Base-by-base conservation (phyloP, 2,113 vertebrate genomes). In the Clarias macrocephalus region DNA sequence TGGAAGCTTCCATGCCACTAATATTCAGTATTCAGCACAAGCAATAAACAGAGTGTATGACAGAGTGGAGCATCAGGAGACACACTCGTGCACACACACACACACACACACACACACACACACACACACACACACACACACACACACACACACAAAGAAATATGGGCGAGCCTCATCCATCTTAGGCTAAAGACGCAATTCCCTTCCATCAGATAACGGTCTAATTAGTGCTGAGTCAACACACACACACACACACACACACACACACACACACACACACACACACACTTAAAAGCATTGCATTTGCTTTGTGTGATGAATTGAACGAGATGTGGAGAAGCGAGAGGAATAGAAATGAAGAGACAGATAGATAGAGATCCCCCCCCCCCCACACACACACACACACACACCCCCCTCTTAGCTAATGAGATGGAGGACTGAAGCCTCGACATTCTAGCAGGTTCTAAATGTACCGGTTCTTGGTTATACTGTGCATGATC, bases 201-300 rank as follows among this genome's bases (percentile, higher is more conserved):
- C 87, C 85, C 85, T 85, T 86, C 79, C 65, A 86, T 87, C 88
- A 88, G 85, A 88, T 87, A 89, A 90, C 59, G 37, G 83, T 70
- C 89, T 90, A 86, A 90, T 89, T 88, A 90, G 89, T 85, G 89
- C 82, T 82, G 82, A 87, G 87, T 83, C 84, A 81, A 77, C 84
- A 83, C 65, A 83, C 77, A 62, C 7, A 60, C 68, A 23, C 68
- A 12, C 73, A 25, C 59, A n/a, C 62, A 42, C 81, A 73, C 56
- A 65, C 48, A 82, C 48, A 60, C 52, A 28, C 28, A 23, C 68
- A 12, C 73, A 25, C 59, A n/a, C 62, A 42, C 81, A 73, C 56
- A 65, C 48, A 82, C 48, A 60, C 52, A 28, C 28, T 75, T 86
- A 65, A 86, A 89, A 86, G 66, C 60, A 79, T 79, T 86, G 81